A percentile compares a stretch with the other conserved stretches of the same genome.
Conservation (phyloP, 2,113 vertebrate species). For the Myotis lucifugus region DNA sequence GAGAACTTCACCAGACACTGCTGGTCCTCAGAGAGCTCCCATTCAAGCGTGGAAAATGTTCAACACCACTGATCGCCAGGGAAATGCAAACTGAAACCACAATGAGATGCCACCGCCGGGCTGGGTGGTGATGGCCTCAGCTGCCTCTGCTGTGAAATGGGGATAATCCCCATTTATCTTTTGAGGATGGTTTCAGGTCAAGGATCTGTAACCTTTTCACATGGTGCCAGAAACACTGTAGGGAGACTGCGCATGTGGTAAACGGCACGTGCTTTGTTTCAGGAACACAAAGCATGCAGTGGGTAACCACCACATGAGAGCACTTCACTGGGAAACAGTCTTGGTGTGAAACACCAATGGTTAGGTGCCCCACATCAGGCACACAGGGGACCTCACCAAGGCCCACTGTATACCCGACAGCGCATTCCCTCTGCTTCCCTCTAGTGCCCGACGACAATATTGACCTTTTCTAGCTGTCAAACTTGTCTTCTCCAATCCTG, state of each 20-base stretch:
- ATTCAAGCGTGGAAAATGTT: neutral
- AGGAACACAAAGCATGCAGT: neutral
- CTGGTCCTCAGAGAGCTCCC: neutral
- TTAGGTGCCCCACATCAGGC: neutral
- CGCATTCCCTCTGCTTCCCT: conserved; percentile 69
- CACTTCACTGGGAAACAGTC: fast-evolving
- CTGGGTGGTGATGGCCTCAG: neutral
- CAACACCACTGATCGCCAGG: neutral
- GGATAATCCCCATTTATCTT: too few relatives aligned
- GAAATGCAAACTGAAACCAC: neutral
- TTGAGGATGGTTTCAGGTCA: neutral
- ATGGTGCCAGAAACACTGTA: fast-evolving
- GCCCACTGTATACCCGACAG: conserved; percentile 36
- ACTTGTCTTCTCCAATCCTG: conserved; percentile 76
- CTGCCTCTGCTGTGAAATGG: neutral
- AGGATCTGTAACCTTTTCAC: neutral
- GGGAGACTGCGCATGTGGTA: fast-evolving
- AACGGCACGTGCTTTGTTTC: neutral
- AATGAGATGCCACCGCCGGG: neutral
- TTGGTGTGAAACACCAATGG: neutral
- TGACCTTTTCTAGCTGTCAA: conserved; percentile 82
- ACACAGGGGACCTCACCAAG: conserved; percentile 5
- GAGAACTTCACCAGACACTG: neutral
- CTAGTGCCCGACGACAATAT: conserved; percentile 58
- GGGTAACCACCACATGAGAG: neutral